Percentiles rank a stretch among this genome's conserved stretches.
Conservation (phyloP, 2,797 vertebrate genomes). For the Delichon dasypus region DNA sequence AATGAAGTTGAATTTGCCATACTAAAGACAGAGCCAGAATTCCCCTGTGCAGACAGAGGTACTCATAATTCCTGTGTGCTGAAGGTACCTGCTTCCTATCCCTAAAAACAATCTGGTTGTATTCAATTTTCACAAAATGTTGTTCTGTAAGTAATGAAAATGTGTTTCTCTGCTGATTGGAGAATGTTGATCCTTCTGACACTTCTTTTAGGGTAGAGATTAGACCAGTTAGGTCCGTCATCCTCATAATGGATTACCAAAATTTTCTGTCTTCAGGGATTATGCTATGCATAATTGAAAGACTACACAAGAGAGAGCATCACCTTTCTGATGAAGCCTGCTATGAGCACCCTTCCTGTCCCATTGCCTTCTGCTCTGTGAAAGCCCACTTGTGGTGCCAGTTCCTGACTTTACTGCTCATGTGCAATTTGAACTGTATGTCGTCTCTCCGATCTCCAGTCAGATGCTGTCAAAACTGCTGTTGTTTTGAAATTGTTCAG, state of each 20-base stretch:
- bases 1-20: not conserved
- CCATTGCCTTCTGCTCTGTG: not conserved
- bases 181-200: not conserved
- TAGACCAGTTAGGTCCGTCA: not conserved
- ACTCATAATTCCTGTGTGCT: not conserved
- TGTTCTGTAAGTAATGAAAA: not conserved
- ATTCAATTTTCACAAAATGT: not conserved
- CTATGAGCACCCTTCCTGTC: not conserved
- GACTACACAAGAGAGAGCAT: not conserved
- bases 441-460: fast-evolving
- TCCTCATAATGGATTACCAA: not conserved
- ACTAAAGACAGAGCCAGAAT: not conserved
- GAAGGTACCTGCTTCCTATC: not conserved
- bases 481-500: not conserved
- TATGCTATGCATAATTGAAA: not conserved
- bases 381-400: not conserved
- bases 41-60: not conserved
- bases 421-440: not conserved
- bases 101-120: not conserved
- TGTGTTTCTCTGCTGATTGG: not conserved
- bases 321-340: not conserved
- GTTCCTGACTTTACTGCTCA: not conserved
- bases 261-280: not conserved
- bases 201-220: not conserved
- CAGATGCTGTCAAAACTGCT: not conserved